Evolutionary conservation across 2,113 vertebrate genomes (phyloP).

Genomic region (Andinoacara biseriatus): DNA sequence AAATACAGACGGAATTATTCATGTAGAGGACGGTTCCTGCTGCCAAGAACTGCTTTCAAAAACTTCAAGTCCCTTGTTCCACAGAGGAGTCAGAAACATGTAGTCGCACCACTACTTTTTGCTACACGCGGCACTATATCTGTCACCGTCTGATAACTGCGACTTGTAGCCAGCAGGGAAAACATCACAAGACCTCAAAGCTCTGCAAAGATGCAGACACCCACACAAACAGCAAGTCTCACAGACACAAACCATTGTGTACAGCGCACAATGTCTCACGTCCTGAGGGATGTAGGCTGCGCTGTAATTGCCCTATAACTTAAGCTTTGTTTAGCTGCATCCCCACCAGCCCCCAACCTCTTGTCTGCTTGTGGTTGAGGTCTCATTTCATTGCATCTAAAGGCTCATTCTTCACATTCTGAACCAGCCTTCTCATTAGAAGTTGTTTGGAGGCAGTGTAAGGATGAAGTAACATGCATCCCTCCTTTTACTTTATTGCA

Average conservation of each 20-base stretch:
- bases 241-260: conserved; percentile 36
- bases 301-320: conserved; percentile 41
- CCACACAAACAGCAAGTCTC: conserved; percentile 10
- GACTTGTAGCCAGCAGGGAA: conserved; percentile 38
- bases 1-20: conserved; percentile 60
- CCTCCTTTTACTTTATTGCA: neutral
- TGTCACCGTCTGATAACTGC: conserved; percentile 31
- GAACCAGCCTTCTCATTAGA: conserved; percentile 15
- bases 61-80: conserved; percentile 24
- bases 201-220: conserved; percentile 9
- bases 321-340: conserved; percentile 8
- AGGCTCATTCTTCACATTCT: conserved; percentile 55
- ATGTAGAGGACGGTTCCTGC: conserved; percentile 15
- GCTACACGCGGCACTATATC: neutral
- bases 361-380: conserved; percentile 38
- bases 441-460: conserved; percentile 27
- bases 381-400: conserved; percentile 38
- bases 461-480: conserved; percentile 1
- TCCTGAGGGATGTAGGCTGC: conserved; percentile 32
- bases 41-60: conserved; percentile 9
- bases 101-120: conserved; percentile 1
- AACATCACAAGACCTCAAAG: conserved; percentile 50
- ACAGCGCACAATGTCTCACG: conserved; percentile 19
- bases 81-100: conserved; percentile 18
- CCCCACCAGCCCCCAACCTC: neutral